Conservation (phyloP, 2,888 invertebrate genomes). For the Drosophila planitibia region DNA sequence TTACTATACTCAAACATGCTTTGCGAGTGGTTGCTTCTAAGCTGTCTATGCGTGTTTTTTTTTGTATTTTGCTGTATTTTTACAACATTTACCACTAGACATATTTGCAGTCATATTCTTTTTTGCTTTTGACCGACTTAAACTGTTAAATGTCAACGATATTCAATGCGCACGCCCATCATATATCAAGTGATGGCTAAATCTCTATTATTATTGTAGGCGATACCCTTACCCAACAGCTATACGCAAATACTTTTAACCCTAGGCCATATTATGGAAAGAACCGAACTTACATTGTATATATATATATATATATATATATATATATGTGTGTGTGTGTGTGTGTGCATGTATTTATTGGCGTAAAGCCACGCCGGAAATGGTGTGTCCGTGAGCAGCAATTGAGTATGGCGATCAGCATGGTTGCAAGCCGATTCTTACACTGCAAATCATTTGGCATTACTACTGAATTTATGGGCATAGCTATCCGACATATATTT, state of each 20-base stretch:
- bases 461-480: not conserved
- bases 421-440: not conserved
- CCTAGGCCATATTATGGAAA: not conserved
- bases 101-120: constrained; percentile 1
- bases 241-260: not conserved
- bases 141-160: constrained; percentile 4
- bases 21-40: constrained; percentile 9
- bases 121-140: not conserved
- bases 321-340: too few relatives aligned
- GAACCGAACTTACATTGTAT: not conserved
- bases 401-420: not conserved
- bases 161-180: not conserved
- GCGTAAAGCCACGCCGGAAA: constrained; percentile 9
- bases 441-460: not conserved
- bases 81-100: constrained; percentile 12
- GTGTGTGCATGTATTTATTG: not conserved
- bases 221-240: not conserved
- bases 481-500: not conserved
- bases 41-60: not conserved
- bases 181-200: not conserved
- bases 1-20: constrained; percentile 20
- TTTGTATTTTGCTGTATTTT: not conserved
- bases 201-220: not conserved
- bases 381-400: constrained; percentile 5
- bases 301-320: not conserved